Base-by-base conservation (phyloP, 2,888 invertebrate species). In the Encarsia formosa region DNA sequence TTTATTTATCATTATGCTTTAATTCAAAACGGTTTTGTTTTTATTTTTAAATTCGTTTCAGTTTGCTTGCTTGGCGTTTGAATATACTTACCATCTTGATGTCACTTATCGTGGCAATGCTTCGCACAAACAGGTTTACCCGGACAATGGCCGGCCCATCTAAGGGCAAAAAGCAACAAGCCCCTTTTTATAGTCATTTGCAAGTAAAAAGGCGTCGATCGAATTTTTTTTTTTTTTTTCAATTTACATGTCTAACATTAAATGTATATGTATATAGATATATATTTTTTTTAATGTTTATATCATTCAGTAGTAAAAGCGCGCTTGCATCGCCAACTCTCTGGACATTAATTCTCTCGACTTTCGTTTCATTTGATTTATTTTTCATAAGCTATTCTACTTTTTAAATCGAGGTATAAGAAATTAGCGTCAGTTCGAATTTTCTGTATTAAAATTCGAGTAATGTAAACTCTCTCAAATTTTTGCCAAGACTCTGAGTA, bases 21-120 rank as follows among this genome's bases (percentile, higher is more conserved):
- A 38, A 24, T 37, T 45, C 34, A 22, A 32, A 13, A 22, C 23
- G 13, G 5, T 38, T 18, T 16, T 41, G 20, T 22, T 51, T 48
- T 34, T 45, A 23, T 31, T 37, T 46, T 45, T 31, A 18, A 38
- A n/a, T 32, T 43, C 29, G 11, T 29, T 43, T 29, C 48, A 49
- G 45, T 53, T 40, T 48, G 54, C 45, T 54, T 57, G 57, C 60
- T 51, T 61, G 56, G 64, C 58, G 57, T 57, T 61, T 62, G 57
- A 58, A 61, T n/a, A 68, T 76, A 91, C 93, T 93, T 89, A 96
- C 96, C 95, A 96, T 96, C 83, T 94, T 94, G 80, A 91, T 94
- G 85, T 96, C 96, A 86, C 94, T 95, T 82, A 96, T 96, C 76
- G 94, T 94, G 76, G 91, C 91, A 76, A 96, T 92, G 87, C 90